Base-by-base conservation (phyloP, 2,113 vertebrate genomes). In the Xiphophorus maculatus region DNA sequence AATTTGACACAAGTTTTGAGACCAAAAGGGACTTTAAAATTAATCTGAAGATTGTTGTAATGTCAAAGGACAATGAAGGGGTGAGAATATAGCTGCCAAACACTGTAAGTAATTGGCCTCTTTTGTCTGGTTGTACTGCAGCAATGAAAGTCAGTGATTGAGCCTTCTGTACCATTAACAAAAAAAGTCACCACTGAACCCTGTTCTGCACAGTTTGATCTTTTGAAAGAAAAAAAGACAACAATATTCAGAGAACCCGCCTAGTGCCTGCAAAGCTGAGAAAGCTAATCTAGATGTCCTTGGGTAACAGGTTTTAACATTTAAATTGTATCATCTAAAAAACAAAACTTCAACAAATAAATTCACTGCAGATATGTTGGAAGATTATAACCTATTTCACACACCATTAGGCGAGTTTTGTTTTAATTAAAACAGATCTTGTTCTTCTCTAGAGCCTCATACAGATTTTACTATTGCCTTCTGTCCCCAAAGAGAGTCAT, bases 341-440 rank as follows among this genome's bases (percentile, higher is more conserved):
- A 54, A 58, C 25, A 42, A 48, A n/a, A 17, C 87, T 92, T 93
- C 93, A 93, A 94, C 94, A 92, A 94, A 94, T 94, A 92, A 95
- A 95, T 94, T 94, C 93, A 87, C 90, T 90, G 86, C 85, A 90
- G 92, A 94, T 94, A 94, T 92, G 94, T 92, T 94, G 93, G 85
- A 37, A 14, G 85, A 96, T 96, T 95, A 96, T 90, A 94, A 85
- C 94, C 94, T 94, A 96, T 97, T 97, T 97, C 96, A 96, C 95
- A 97, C 95, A 92, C 87, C 95, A 96, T 97, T 97, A 97, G 95
- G 93, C 89, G 86, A 89, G 93, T 93, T 96, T 96, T 96, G 95
- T 96, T 97, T 96, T 97, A 97, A 98, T 98, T 96, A 96, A 94
- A 95, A 91, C 72, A 90, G 88, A 93, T 91, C 94, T 93, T 95